Base-by-base conservation (phyloP, 2,113 vertebrate genomes). In the Hyaena hyaena region DNA sequence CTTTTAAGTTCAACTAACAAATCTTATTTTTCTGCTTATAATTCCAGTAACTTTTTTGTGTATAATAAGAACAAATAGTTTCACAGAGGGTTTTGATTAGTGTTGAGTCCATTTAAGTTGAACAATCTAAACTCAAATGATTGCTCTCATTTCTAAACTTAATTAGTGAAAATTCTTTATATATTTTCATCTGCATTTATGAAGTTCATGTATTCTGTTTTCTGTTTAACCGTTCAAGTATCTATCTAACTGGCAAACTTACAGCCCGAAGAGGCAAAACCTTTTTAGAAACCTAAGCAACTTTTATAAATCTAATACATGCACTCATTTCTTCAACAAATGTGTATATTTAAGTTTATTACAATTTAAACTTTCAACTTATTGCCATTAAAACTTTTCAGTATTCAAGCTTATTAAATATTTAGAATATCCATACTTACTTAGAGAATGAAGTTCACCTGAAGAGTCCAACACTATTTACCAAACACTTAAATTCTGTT, bases 41-140 rank as follows among this genome's bases (percentile, higher is more conserved):
- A 53, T 83, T 95, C 58, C 61, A 61, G 63, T 82, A 93, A 88
- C 39, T 31, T 95, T 69, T 84, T 93, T 92, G 61, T 68, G 85
- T 92, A 87, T 90, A 95, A 69, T 89, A 94, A 96, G n/a, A 92
- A 69, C 58, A 94, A 87, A 94, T 93, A 69, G 14, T 79, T 95
- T 86, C 73, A 93, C 63, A 63, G 71, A 96, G 88, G 48, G 77
- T 96, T 97, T 96, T 97, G 71, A 79, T 98, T 98, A 97, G 12
- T 35, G 39, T 81, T 86, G 61, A 95, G 81, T 97, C 71, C 35
- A 86, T 73, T 92, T 81, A 53, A 88, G 53, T 87, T 50, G 39
- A 97, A 43, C 68, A 93, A 86, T 92, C 63, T 82, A 88, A 96
- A 89, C 80, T 93, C 50, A 97, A 97, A 91, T 48, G 86, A 24